Percentiles rank a stretch among this genome's conserved stretches.
Conservation (phyloP, 2,797 vertebrate species). For the Dendrocincla fuliginosa region DNA sequence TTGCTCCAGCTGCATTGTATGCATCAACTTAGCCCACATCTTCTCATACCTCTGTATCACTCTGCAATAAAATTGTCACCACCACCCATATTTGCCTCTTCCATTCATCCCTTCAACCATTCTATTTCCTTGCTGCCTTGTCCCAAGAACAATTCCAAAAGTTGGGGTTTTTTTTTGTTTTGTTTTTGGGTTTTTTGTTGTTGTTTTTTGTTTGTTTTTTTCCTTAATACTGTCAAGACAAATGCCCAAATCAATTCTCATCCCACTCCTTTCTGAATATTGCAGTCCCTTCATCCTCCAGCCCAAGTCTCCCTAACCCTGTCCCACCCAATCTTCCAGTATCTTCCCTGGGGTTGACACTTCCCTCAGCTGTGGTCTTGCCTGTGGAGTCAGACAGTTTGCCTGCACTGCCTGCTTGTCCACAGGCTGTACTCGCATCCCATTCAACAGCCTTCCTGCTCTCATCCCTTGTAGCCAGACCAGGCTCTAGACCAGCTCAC, state of each 20-base stretch:
- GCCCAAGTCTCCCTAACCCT: rapidly evolving
- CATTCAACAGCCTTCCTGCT: background rate
- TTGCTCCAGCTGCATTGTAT: background rate
- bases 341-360: background rate
- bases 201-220: too few species aligned
- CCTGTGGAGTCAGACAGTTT: background rate
- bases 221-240: background rate
- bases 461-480: background rate
- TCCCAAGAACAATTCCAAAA: background rate
- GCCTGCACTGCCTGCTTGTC: background rate
- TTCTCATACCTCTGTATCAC: background rate
- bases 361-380: background rate
- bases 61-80: background rate
- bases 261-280: background rate
- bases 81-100: background rate
- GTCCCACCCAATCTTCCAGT: background rate
- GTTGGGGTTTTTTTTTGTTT: background rate
- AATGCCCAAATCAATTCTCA: background rate
- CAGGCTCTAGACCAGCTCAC: background rate
- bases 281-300: background rate
- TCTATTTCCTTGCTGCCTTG: background rate
- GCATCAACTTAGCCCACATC: background rate
- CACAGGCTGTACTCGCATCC: background rate
- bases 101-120: background rate
- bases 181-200: too few species aligned